phyloP scores from a whole-genome alignment of 2,888 invertebrate genomes.

The Epistrophe eligans region DNA sequence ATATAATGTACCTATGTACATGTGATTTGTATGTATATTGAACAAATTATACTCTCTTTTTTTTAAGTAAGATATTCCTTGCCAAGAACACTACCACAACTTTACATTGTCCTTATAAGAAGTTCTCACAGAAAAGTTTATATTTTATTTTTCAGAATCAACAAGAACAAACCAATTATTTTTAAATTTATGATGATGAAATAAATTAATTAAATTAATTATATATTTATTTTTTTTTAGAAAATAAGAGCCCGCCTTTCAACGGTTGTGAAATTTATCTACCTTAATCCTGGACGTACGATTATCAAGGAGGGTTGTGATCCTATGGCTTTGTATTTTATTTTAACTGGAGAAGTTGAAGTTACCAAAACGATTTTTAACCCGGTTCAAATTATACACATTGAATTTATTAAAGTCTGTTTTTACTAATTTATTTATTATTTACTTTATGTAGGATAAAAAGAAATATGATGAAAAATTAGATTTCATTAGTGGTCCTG shows the following conservation, averaged over 20 bases:
- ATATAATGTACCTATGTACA: too few relatives aligned
- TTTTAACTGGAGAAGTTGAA: slow-evolving; percentile 86
- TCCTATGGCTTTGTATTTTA: slow-evolving; percentile 87
- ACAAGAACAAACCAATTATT: not conserved
- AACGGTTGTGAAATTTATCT: slow-evolving; percentile 86
- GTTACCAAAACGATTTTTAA: slow-evolving; percentile 78
- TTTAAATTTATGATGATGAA: too few relatives aligned
- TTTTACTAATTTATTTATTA: not conserved
- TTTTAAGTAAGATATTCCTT: too few relatives aligned
- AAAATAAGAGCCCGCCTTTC: slow-evolving; percentile 87
- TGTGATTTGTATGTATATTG: too few relatives aligned
- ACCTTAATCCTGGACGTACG: slow-evolving; percentile 85
- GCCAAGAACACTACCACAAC: too few relatives aligned
- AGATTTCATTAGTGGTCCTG: slow-evolving; percentile 79
- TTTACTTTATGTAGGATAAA: slow-evolving; percentile 32
- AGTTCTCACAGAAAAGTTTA: too few relatives aligned
- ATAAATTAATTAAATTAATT: too few relatives aligned
- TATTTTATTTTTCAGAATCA: not conserved
- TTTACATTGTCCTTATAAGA: too few relatives aligned
- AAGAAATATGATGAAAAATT: slow-evolving; percentile 68
- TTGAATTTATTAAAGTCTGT: not conserved
- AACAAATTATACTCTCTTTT: too few relatives aligned
- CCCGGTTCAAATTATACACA: slow-evolving; percentile 76
- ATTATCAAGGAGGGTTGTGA: slow-evolving; percentile 87
- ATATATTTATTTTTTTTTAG: slow-evolving; percentile 80